Base-by-base conservation (phyloP, 2,797 vertebrate genomes). In the Tapera naevia region DNA sequence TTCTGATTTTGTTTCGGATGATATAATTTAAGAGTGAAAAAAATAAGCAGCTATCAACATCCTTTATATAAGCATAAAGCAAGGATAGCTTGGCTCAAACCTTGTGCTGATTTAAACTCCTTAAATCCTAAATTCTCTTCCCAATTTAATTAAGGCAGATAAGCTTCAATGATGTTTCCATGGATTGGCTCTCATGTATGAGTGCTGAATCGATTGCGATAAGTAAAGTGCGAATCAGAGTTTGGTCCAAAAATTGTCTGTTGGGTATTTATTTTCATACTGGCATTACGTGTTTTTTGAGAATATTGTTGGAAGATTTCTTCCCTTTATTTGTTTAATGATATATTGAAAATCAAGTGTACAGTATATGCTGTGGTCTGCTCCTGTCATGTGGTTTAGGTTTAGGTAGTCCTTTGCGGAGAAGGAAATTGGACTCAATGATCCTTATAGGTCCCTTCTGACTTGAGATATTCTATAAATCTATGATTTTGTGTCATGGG, bases 161-260 rank as follows among this genome's bases (percentile, higher is more conserved):
- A 61, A 91, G 75, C 30, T 30, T 73, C 57, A 54, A 35, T 28
- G 35, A 13, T 39, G 11, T 45, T 62, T 39, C 43, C 11, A 16
- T 25, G 35, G 53, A 22, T 24, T 37, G 19, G 6, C 5, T 17
- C 3, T n/a, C 33, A 5, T 0, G 4, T 11, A 19, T 1, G 0
- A 4, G 7, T 57, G 17, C 7, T 46, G 56, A 71, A 58, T 2
- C 0, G 2, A 35, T 35, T 28, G 39, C 0, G 1, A 62, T 18
- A 58, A 51, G 43, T 48, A 51, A 70, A 50, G 7, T 32, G 57
- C 53, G n/a, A 88, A 53, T 56, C 12, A n/a, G 53, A 51, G 28
- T 53, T 33, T 41, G 33, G 67, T 28, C 37, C 15, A 10, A 17
- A 80, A 45, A 50, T 57, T 53, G 16, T 35, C 51, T 28, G 23